Evolutionary conservation across 2,113 vertebrate species (phyloP), one percentile per base, ranked within the genome.

Genomic region (Phyllostomus hastatus): DNA sequence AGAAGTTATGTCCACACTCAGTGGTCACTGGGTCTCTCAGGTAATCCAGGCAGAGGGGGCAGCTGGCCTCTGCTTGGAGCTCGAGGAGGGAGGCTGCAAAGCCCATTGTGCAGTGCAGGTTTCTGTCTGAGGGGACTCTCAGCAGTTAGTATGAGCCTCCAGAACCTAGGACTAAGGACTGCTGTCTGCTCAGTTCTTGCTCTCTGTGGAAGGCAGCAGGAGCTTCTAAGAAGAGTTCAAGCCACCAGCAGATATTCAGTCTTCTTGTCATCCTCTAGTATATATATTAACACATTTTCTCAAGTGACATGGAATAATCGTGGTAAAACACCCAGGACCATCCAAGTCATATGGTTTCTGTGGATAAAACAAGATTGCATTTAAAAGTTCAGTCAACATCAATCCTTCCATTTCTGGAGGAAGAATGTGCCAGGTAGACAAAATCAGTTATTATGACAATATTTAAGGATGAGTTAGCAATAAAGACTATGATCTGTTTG

Each of bases 1-100:
- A 97, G 88, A 96, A 96, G 76, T 93, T 96, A 70, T 97, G 94
- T 19, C 88, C 91, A 2, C 92, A 92, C 6, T 79, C 54, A 10
- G 2, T 84, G 75, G 87, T 84, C 43, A 83, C 48, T 0, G 89
- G 80, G 43, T 90, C 75, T 35, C 22, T 90, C 80, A 82, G 35
- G 26, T 52, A 76, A 33, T 70, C 78, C 64, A 79, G 64, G 87
- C 95, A 96, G 75, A 88, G 33, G 38, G 90, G 89, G 10, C 92
- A 97, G 41, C 64, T 84, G 81, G 90, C 69, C 48, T 79, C 38
- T 8, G 17, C 78, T 1, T 84, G 88, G 33, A 97, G 88, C 26
- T 72, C 28, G 0, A 76, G 33, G 48, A 95, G 38, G 16, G 70
- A 87, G 43, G 73, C 31, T 22, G 57, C n/a, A 15, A 59, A 52